Base-by-base conservation (phyloP, 2,113 vertebrate species). In the Monopterus albus region DNA sequence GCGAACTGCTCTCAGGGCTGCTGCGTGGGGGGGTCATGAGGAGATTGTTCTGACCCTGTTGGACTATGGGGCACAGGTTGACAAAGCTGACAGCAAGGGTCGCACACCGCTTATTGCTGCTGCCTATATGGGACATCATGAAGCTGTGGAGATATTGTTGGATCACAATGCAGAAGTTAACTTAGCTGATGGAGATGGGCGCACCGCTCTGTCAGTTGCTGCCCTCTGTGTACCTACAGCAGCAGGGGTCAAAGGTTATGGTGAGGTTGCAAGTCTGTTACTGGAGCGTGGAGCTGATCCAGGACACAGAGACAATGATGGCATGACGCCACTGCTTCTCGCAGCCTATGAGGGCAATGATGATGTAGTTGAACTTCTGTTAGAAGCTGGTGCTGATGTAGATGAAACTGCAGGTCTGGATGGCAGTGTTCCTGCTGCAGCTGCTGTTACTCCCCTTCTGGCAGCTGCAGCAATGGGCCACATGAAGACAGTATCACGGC, bases 401-500 rank as follows among this genome's bases (percentile, higher is more conserved):
- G 93, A 95, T 40, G 88, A 93, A 77, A 90, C 87, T 0, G 86
- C 88, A 1, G 90, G 91, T 4, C 82, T 84, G n/a, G 80, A 84
- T 7, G 83, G 86, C 5, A 84, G 49, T 13, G 52, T 79, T 36
- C 25, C 84, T 2, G 83, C 84, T 6, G 87, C 88, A 6, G 86
- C 88, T 4, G 88, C 88, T 2, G 86, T 92, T 9, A 93, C 91
- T 5, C 92, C 94, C 3, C 83, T 94, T 0, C 86, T 95, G 68
- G 94, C 92, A 0, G 93, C 94, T 2, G 92, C 95, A 46, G 88
- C 93, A 3, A 92, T 94, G 91, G 95, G 95, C 5, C 94, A 94
- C 62, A 74, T 89, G 45, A 87, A 80, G 2, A 91, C 88, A 0
- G 93, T 95, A 5, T 89, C 90, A 7, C 79, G 87, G 1, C 46